Conservation (phyloP, 2,113 vertebrate species). For the Mustela lutreola region DNA sequence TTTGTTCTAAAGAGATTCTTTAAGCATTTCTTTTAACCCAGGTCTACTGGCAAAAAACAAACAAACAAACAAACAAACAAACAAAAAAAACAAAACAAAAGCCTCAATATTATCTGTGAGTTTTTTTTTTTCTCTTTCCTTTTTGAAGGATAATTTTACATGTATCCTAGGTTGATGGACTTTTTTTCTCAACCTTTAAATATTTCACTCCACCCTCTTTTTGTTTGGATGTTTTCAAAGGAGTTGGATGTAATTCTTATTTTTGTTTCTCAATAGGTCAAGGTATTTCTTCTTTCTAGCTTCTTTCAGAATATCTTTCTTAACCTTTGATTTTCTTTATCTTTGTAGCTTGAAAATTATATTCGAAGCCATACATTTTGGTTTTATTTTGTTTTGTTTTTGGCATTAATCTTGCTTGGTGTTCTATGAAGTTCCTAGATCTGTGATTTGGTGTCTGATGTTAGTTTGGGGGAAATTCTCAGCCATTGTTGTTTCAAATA, state of each 20-base stretch:
- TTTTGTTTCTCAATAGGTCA: neutral
- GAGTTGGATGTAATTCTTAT: neutral
- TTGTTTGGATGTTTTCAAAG: neutral
- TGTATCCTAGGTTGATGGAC: neutral
- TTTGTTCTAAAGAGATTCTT: neutral
- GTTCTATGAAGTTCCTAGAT: neutral
- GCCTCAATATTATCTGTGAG: neutral
- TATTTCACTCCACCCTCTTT: neutral
- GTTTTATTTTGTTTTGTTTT: neutral
- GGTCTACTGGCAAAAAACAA: neutral
- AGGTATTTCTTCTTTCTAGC: neutral
- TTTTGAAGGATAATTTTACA: neutral
- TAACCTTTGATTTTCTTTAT: neutral
- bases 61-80: neutral
- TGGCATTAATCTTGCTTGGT: neutral
- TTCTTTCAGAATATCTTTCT: neutral
- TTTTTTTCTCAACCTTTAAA: neutral
- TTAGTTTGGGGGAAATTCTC: neutral
- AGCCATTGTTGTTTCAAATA: neutral
- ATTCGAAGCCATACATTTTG: neutral
- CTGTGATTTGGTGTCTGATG: neutral
- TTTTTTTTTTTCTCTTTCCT: neutral
- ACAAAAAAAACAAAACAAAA: too few species aligned
- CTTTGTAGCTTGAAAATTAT: neutral
- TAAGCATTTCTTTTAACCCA: neutral